Evolutionary conservation across 1,140 invertebrate genomes (phyloP).

Genomic region (Radopholus similis): DNA sequence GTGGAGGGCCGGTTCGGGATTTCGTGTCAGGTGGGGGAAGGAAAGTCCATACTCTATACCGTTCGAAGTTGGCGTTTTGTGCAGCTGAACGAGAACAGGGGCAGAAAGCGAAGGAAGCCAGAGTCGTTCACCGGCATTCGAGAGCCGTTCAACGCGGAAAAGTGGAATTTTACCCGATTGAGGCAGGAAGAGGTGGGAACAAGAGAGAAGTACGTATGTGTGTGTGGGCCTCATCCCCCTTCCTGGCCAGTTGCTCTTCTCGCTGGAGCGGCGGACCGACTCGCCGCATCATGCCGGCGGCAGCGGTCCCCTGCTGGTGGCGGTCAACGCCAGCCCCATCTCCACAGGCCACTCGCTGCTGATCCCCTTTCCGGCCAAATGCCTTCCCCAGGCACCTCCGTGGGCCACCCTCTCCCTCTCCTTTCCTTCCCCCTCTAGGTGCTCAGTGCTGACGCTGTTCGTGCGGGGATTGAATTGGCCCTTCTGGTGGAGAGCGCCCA

Average conservation of each 20-base stretch:
- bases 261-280: constrained; percentile 43
- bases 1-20: constrained; percentile 54
- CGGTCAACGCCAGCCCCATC: constrained; percentile 55
- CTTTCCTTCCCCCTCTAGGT: constrained; percentile 32
- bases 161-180: constrained; percentile 56
- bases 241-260: constrained; percentile 40
- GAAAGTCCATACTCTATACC: background rate
- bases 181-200: constrained; percentile 37
- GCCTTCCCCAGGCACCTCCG: constrained; percentile 46
- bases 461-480: constrained; percentile 52
- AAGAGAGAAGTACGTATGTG: too few relatives aligned
- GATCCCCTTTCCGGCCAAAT: constrained; percentile 50
- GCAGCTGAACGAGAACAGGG: constrained; percentile 55
- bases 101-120: constrained; percentile 53
- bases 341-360: constrained; percentile 50
- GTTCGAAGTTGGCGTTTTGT: constrained; percentile 25
- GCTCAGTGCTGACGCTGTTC: constrained; percentile 40
- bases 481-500: constrained; percentile 48
- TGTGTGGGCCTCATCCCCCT: too few relatives aligned
- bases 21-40: constrained; percentile 50
- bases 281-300: too few relatives aligned
- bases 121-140: constrained; percentile 48
- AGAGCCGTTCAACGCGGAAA: constrained; percentile 51
- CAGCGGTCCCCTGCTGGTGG: too few relatives aligned
- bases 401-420: constrained; percentile 9